Conservation (phyloP, 2,888 invertebrate species). For the Cantharis rustica region DNA sequence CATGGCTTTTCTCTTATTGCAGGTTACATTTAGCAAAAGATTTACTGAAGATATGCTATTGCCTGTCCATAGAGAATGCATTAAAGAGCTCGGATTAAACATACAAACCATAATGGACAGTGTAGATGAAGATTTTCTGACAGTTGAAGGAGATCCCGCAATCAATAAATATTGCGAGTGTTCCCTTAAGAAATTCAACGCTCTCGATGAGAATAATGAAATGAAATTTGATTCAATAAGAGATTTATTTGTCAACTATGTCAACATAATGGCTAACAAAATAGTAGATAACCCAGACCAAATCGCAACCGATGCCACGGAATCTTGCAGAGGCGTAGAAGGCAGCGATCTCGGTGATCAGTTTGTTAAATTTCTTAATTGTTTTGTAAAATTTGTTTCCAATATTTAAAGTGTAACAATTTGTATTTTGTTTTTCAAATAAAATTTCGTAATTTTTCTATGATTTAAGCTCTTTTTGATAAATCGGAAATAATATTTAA, state of each 20-base stretch:
- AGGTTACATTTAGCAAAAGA: background rate
- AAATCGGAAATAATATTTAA: no score
- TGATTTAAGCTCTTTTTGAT: no score
- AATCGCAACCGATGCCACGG: background rate
- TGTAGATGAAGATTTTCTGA: background rate
- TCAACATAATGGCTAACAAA: background rate
- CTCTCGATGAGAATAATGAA: background rate
- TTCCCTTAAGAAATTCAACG: background rate
- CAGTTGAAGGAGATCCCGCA: background rate
- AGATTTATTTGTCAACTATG: background rate
- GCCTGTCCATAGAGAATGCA: background rate
- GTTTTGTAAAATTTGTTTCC: background rate
- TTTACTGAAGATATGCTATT: background rate
- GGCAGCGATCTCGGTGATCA: background rate
- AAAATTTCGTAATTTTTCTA: no score
- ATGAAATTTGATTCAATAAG: background rate
- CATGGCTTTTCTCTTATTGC: background rate
- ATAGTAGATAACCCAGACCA: background rate
- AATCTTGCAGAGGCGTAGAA: background rate
- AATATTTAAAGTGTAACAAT: background rate
- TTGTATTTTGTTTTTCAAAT: background rate
- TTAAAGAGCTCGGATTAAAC: background rate
- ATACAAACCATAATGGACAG: background rate
- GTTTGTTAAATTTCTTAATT: background rate
- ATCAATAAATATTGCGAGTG: background rate